Base-by-base conservation (phyloP, 2,113 vertebrate genomes). In the Condylura cristata region DNA sequence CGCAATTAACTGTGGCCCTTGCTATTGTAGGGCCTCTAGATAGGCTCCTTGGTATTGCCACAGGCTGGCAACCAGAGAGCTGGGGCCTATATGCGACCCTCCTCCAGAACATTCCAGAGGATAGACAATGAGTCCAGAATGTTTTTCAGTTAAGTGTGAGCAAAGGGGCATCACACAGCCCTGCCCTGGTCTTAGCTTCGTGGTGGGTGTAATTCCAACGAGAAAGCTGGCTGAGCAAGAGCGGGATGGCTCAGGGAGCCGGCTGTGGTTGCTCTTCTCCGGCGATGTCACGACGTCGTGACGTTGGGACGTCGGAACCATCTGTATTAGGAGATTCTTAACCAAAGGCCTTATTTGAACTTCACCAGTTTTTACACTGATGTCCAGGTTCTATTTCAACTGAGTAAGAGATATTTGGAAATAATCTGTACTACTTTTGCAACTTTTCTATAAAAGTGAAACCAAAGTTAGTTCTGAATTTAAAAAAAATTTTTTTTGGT, bases 401-500 rank as follows among this genome's bases (percentile, higher is more conserved):
- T 56, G 83, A 26, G 10, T 76, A 85, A 85, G 61, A 3, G 16
- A 72, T 60, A 66, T 82, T 85, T 95, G 53, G 46, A 94, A 94
- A 34, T 37, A 46, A 37, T 66, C 34, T 28, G 7, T 72, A 46
- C 26, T 78, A 63, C 63, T 48, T 85, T 90, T 78, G 18, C 39
- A 74, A 79, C 60, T 86, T 91, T 86, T 66, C 68, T 32, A 17
- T 51, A 2, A 63, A 48, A 88, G 30, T 41, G n/a, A 46, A 46
- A 46, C 44, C 10, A 46, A 93, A 97, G 63, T 83, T 83, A 94
- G 37, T 86, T 86, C 48, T 58, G 51, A 76, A 41, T 65, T n/a
- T n/a, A n/a, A 60, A 86, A 86, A 63, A 88, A 82, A 10, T 70
- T n/a, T 20, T 91, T 91, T 95, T 74, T 86, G 71, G 44, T 56